These are phyloP conservation scores for Synanthedon tipuliformis DNA, from an alignment of 2,888 invertebrate genomes.

Conservation along the genomic window DNA sequence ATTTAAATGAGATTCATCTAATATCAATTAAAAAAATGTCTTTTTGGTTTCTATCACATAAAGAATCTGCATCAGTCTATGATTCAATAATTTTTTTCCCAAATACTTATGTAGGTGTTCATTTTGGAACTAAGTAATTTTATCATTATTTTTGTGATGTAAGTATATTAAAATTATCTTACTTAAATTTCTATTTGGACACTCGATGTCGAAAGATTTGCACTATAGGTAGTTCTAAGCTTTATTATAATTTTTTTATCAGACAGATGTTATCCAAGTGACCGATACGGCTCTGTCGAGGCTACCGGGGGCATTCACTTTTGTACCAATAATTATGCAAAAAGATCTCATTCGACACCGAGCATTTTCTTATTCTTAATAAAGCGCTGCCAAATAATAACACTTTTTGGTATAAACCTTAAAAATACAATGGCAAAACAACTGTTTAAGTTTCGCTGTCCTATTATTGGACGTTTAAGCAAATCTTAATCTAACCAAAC, in stretches of 20 bases:
- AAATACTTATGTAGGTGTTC: not conserved
- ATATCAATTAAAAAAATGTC: not conserved
- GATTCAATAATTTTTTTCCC: not conserved
- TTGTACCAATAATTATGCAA: too few species aligned
- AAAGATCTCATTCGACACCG: too few species aligned
- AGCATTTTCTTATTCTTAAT: constrained; percentile 1
- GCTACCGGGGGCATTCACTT: too few species aligned
- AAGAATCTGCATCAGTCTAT: not conserved
- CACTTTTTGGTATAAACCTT: constrained; percentile 20
- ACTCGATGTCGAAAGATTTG: too few species aligned
- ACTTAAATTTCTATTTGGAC: too few species aligned
- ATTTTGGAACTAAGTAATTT: not conserved
- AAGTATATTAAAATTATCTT: too few species aligned
- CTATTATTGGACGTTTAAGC: constrained; percentile 52
- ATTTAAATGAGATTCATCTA: constrained; percentile 15
- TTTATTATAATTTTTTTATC: too few species aligned
- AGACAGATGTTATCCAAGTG: too few species aligned
- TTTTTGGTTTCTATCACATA: not conserved
- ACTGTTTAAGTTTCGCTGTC: constrained; percentile 34
- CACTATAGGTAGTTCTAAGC: too few species aligned
- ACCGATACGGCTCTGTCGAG: too few species aligned
- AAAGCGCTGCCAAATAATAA: constrained; percentile 3
- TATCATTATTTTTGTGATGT: not conserved
- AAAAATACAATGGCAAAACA: constrained; percentile 28
- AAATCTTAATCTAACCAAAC: constrained; percentile 33